Evolutionary conservation across 2,888 invertebrate species (phyloP).

Genomic region (Coenonympha glycerion): DNA sequence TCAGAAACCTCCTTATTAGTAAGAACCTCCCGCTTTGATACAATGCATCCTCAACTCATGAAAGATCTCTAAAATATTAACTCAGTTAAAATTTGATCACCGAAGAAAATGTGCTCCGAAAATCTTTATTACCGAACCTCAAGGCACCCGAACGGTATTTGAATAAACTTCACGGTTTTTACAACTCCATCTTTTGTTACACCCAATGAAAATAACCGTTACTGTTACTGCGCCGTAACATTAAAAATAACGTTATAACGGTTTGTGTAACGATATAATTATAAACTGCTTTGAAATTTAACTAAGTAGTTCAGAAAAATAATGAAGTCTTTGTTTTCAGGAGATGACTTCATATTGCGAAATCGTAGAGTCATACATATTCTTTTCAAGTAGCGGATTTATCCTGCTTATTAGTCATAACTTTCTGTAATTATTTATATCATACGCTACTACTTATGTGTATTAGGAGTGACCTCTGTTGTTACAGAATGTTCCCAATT

Average conservation of each 20-base stretch:
- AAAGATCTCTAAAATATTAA: not conserved
- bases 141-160: not conserved
- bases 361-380: no score
- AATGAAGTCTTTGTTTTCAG: slow-evolving; percentile 12
- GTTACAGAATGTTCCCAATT: no score
- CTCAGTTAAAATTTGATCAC: not conserved
- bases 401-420: no score
- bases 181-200: not conserved
- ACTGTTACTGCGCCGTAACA: slow-evolving; percentile 2
- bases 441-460: no score
- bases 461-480: no score
- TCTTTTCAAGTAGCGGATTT: no score
- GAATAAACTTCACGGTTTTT: not conserved
- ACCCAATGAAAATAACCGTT: slow-evolving; percentile 7
- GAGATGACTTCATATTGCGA: no score
- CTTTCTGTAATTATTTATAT: no score
- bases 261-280: not conserved
- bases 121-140: not conserved
- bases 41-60: not conserved
- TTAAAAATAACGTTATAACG: slow-evolving; percentile 9
- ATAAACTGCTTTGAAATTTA: slow-evolving; percentile 1
- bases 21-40: no score
- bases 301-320: slow-evolving; percentile 9
- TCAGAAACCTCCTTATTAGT: no score
- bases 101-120: not conserved